Percentiles rank a stretch among this genome's conserved stretches.
phyloP scores from a whole-genome alignment of 1,140 invertebrate species.

The Habropoda laboriosa region DNA sequence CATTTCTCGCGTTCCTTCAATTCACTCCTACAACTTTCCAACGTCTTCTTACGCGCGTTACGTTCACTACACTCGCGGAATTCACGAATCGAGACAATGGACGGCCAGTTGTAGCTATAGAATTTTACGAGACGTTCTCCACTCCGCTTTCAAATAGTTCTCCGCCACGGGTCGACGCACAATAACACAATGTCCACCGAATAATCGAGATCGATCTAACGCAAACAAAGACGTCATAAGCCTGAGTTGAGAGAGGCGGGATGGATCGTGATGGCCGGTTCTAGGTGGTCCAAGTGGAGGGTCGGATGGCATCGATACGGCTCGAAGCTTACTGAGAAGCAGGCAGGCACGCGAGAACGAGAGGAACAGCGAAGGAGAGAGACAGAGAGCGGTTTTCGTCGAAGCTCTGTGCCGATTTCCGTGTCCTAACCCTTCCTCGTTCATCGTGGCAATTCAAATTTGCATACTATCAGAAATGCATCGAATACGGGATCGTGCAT shows the following conservation, averaged over 20 bases:
- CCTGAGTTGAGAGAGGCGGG: not conserved
- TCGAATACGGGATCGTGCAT: conserved; percentile 60
- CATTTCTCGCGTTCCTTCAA: too few species aligned
- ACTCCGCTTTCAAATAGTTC: conserved; percentile 65
- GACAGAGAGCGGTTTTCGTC: conserved; percentile 14
- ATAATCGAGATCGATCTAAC: conserved; percentile 22
- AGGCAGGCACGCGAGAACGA: not conserved
- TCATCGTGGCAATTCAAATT: conserved; percentile 66
- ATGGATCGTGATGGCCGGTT: conserved; percentile 11
- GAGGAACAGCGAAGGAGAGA: not conserved
- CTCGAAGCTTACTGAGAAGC: not conserved
- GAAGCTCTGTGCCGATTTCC: conserved; percentile 34
- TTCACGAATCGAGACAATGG: too few species aligned
- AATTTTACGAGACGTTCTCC: not conserved
- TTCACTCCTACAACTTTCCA: too few species aligned
- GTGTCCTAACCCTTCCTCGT: conserved; percentile 37
- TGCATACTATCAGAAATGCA: conserved; percentile 72
- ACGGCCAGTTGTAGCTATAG: too few species aligned
- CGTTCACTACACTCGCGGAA: too few species aligned
- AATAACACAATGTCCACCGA: conserved; percentile 7
- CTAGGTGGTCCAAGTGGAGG: not conserved
- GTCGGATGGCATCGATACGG: conserved; percentile 14
- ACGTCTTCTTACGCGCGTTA: too few species aligned
- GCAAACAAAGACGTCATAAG: conserved; percentile 39
- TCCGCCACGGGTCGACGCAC: not conserved